Base-by-base conservation (phyloP, 2,797 vertebrate genomes). In the Luscinia megarhynchos region DNA sequence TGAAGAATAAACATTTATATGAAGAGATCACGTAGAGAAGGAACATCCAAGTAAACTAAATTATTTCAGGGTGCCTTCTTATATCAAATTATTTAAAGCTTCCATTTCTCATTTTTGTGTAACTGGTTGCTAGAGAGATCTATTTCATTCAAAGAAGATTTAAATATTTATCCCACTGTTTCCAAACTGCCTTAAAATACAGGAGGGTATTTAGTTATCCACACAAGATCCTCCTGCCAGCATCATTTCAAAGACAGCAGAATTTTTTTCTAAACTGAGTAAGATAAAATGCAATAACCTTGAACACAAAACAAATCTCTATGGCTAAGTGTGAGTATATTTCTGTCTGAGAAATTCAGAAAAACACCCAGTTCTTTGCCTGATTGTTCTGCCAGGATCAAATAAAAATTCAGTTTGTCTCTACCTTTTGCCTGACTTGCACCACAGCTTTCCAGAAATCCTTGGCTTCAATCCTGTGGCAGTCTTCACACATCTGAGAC, bases 381-480 rank as follows among this genome's bases (percentile, higher is more conserved):
- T 34, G 22, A 8, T 7, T 36, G 10, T 10, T 84, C 54, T 82
- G 57, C 63, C 69, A 41, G 0, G 0, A 81, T 4, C 14, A n/a
- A 76, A 38, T 18, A 7, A 66, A 51, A 62, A 59, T 3, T 67
- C 45, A 76, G 5, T 73, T 90, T 81, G 64, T 7, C 77, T 67
- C 36, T 96, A 99, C 99, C 99, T 99, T 99, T 95, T 99, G 99
- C 70, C 99, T 97, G 74, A 99, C 98, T 98, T 99, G 99, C 91
- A 99, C 98, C 23, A 99, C 99, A 12, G 99, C 98, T 84, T 99
- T 99, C 99, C 99, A 99, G 97, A 99, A 99, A 97, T 99, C 99
- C 91, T 99, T 99, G 70, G 99, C 99, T 97, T 99, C 99, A 70
- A 99, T 98, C 78, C 99, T 98, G 41, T 99, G 99, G 95, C 99